Base-by-base conservation (phyloP, 2,113 vertebrate genomes). In the Engraulis encrasicolus region DNA sequence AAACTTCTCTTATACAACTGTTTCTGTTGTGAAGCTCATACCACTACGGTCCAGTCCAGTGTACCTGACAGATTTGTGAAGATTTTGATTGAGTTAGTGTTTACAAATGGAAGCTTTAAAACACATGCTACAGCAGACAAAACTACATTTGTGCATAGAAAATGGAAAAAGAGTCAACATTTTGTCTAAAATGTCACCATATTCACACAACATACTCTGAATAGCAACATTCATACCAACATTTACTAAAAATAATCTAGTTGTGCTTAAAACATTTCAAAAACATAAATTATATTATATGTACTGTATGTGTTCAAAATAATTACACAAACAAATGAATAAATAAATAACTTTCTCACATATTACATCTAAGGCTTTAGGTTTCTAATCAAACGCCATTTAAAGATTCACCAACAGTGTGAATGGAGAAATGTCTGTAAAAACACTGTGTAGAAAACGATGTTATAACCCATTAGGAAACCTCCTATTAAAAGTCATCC, bases 401-500 rank as follows among this genome's bases (percentile, higher is more conserved):
- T 66, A n/a, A n/a, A n/a, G n/a, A n/a, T n/a, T n/a, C n/a, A n/a
- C n/a, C 58, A 66, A n/a, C 31, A 66, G 11, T 31, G 80, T 81
- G 80, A 58, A 36, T 66, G 27, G 38, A 40, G 54, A 66, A 38
- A n/a, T n/a, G 86, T 88, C 88, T 82, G 71, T 93, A 89, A 74
- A 91, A 92, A 93, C 87, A 83, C 48, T 86, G 52, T 78, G 80
- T 91, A 93, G 79, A 91, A 93, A 93, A 92, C 84, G 84, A 74
- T 85, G 84, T 78, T 82, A 81, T 87, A 74, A 80, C 82, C 86
- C 84, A 87, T 23, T 92, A 90, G 85, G 96, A 97, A 97, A 94
- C 91, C 93, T 93, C 93, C 93, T 92, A 36, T 79, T 37, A 95
- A 94, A 96, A 95, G 84, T 90, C 80, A 61, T 71, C 45, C 94